phyloP scores from a whole-genome alignment of 2,113 vertebrate species.

The Rhinopomastus cyanomelas region DNA sequence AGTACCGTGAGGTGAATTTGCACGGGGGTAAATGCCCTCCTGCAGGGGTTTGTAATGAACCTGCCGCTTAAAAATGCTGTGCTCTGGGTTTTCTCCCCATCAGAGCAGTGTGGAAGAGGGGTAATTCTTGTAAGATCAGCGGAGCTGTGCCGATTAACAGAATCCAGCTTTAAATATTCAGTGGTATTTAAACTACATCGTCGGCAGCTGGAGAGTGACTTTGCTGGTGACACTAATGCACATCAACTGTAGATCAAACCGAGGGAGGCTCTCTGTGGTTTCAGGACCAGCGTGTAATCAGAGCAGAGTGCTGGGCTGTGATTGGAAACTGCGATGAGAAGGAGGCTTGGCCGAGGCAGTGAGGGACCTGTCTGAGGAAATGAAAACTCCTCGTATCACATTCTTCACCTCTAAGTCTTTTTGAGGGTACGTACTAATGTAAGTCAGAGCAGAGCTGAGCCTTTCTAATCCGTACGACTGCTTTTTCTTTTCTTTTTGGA shows the following conservation, averaged over 20 bases:
- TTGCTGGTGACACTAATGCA: background rate
- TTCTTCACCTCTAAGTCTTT: slow-evolving; percentile 44
- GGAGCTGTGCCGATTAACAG: slow-evolving; percentile 8
- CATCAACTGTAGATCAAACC: background rate
- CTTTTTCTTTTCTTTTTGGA: slow-evolving; percentile 11
- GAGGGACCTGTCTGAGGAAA: slow-evolving; percentile 47
- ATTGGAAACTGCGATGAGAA: slow-evolving; percentile 37
- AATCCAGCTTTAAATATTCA: background rate
- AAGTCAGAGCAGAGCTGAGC: slow-evolving; percentile 37
- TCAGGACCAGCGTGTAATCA: slow-evolving; percentile 4
- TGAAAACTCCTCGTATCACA: slow-evolving; percentile 39
- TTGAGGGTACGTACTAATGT: slow-evolving; percentile 4
- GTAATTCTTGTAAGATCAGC: background rate
- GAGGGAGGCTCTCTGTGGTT: slow-evolving; percentile 25
- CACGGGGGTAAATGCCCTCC: background rate
- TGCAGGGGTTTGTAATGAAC: background rate
- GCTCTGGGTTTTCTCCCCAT: background rate
- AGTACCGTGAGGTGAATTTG: background rate
- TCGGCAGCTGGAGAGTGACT: background rate
- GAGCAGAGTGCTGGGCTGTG: slow-evolving; percentile 34
- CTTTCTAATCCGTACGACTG: background rate
- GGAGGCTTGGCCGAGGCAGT: background rate
- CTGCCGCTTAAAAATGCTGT: background rate
- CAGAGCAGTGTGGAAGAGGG: background rate
- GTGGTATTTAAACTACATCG: background rate